Base-by-base conservation (phyloP, 2,797 vertebrate species). In the Rallus crepitans region DNA sequence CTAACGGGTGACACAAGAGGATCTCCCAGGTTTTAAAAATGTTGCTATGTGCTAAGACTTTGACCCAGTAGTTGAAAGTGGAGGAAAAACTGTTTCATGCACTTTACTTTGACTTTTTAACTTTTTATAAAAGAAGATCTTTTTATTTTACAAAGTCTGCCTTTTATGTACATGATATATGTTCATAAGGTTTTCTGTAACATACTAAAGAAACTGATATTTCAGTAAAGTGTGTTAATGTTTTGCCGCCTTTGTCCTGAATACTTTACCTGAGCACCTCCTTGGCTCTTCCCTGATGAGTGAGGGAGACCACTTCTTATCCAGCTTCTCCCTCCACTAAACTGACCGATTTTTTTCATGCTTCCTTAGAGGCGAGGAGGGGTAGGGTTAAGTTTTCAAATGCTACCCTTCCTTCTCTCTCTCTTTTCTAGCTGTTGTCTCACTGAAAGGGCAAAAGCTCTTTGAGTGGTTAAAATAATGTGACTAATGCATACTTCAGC, bases 51-150 rank as follows among this genome's bases (percentile, higher is more conserved):
- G 94, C 93, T 86, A 82, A 97, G 96, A 96, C 93, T 91, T 94
- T 87, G 97, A 94, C 59, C 12, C 70, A 70, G 16, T 83, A 93
- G 93, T 96, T 96, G 81, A 95, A 95, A 95, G 88, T 53, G 81
- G 97, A 93, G 94, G 35, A 61, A 84, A 81, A 94, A 95, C 81
- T 91, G 82, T 97, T 97, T 96, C 96, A 96, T 98, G 98, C 98
- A 98, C 98, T 98, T 98, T 98, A 98, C 96, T 97, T 98, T 97
- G 96, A 96, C 96, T 98, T 97, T 95, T 96, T 96, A 97, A 97
- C 98, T 98, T 97, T 97, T 97, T 90, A 97, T 95, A 95, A 86
- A 94, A 93, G 48, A 95, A 95, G 90, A 94, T 94, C 92, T 97
- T 95, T 97, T 98, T 98, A 96, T 98, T 98, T 98, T 94, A 97